Evolutionary conservation across 2,888 invertebrate genomes (phyloP).

Genomic region (Exephanes ischioxanthus): DNA sequence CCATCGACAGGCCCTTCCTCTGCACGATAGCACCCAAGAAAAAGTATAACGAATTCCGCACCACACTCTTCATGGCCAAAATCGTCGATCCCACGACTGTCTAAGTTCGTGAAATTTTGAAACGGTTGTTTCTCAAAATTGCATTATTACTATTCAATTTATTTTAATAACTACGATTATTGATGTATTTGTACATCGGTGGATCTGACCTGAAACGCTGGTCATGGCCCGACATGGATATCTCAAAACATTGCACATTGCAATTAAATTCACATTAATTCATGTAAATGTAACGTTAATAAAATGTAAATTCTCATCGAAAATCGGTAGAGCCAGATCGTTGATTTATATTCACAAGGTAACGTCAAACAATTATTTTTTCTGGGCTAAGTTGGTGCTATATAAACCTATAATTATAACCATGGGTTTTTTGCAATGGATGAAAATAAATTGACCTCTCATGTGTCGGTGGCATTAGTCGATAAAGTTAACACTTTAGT

Average conservation of each 20-base stretch:
- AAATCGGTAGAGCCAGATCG: too few species aligned
- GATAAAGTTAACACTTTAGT: background rate
- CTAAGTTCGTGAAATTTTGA: background rate
- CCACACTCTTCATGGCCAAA: constrained; percentile 63
- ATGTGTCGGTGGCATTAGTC: background rate
- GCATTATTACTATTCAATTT: background rate
- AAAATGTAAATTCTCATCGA: too few species aligned
- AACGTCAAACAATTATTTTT: too few species aligned
- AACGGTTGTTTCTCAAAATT: background rate
- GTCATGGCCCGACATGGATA: background rate
- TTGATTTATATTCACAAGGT: too few species aligned
- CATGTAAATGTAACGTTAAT: too few species aligned
- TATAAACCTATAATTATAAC: too few species aligned
- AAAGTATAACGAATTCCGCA: constrained; percentile 18
- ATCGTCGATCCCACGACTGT: constrained; percentile 43
- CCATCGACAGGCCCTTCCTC: constrained; percentile 79
- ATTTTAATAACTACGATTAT: background rate
- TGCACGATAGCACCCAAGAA: constrained; percentile 47
- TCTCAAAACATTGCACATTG: background rate
- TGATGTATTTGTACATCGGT: too few species aligned
- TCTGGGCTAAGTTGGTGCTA: too few species aligned
- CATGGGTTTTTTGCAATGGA: background rate
- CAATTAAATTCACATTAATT: too few species aligned
- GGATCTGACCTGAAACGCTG: background rate
- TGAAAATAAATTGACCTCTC: background rate